These are phyloP conservation scores for Lepidurus couesii DNA, from an alignment of 1,140 invertebrate genomes.

Conservation along the genomic window DNA sequence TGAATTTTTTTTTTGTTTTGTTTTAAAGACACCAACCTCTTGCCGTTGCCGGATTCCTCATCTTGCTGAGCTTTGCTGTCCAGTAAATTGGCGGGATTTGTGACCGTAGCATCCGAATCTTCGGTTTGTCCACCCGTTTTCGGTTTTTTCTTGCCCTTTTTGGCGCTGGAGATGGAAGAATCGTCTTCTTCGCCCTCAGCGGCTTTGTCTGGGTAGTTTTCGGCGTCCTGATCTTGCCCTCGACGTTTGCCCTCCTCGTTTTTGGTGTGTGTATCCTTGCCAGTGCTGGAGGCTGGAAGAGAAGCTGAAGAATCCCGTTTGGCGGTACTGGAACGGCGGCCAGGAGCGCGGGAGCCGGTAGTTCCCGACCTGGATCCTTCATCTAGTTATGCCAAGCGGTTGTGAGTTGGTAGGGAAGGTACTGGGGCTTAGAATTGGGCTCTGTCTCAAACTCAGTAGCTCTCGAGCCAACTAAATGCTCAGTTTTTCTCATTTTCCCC, in stretches of 20 bases:
- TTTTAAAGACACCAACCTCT: slow-evolving; percentile 7
- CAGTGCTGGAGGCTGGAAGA: slow-evolving; percentile 44
- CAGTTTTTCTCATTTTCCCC: background rate
- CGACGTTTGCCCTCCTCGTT: slow-evolving; percentile 32
- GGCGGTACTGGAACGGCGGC: background rate
- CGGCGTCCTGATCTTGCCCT: slow-evolving; percentile 28
- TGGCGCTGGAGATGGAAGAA: slow-evolving; percentile 41
- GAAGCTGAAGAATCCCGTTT: slow-evolving; percentile 37
- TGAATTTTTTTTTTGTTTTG: background rate
- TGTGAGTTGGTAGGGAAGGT: background rate
- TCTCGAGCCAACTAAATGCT: too few species aligned
- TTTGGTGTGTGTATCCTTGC: slow-evolving; percentile 11
- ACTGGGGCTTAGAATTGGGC: slow-evolving; percentile 10
- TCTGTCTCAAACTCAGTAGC: background rate
- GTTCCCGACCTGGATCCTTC: background rate
- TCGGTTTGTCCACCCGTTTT: slow-evolving; percentile 38
- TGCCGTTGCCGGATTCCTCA: slow-evolving; percentile 20
- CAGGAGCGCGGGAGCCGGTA: background rate
- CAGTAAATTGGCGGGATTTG: background rate
- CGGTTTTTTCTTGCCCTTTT: slow-evolving; percentile 45
- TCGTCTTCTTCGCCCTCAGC: slow-evolving; percentile 43
- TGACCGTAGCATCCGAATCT: background rate
- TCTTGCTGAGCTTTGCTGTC: background rate
- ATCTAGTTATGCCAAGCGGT: slow-evolving; percentile 21
- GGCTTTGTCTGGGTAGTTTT: background rate